Conservation (phyloP, 2,888 invertebrate species). For the Stenolophus ochropezus region DNA sequence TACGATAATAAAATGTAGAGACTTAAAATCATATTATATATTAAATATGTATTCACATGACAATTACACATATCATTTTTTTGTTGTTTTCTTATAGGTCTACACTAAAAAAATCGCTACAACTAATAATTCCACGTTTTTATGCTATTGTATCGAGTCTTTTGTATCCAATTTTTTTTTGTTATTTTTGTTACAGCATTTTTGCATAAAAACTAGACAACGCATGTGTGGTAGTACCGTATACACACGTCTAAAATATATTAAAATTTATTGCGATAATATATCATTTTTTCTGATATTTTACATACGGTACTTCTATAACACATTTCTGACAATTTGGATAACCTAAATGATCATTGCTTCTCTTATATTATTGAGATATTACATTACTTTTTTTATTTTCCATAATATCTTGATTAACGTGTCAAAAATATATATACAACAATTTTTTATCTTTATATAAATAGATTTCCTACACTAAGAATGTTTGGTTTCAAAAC, state of each 20-base stretch:
- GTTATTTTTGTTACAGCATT: conserved; percentile 53
- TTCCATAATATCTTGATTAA: conserved; percentile 59
- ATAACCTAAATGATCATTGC: conserved; percentile 58
- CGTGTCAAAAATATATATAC: conserved; percentile 61
- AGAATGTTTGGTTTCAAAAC: conserved; percentile 51
- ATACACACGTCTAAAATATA: conserved; percentile 55
- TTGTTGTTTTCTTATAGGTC: conserved; percentile 65
- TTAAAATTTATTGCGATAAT: conserved; percentile 60
- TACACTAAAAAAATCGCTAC: conserved; percentile 60
- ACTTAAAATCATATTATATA: conserved; percentile 57
- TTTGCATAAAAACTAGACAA: conserved; percentile 60
- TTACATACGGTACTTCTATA: conserved; percentile 43
- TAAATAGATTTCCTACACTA: conserved; percentile 60
- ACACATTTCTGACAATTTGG: conserved; percentile 55
- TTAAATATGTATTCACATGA: conserved; percentile 71
- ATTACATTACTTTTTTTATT: conserved; percentile 52
- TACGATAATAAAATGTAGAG: background rate
- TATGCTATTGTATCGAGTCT: conserved; percentile 57
- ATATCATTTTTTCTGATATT: conserved; percentile 48
- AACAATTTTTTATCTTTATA: conserved; percentile 60
- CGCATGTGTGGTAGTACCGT: conserved; percentile 51
- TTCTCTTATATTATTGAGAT: conserved; percentile 60
- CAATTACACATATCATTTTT: conserved; percentile 72
- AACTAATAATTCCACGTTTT: conserved; percentile 57
- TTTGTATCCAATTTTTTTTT: conserved; percentile 60